A percentile compares a stretch with the other conserved stretches of the same genome.
phyloP scores from a whole-genome alignment of 2,113 vertebrate genomes.

The Mobula hypostoma region DNA sequence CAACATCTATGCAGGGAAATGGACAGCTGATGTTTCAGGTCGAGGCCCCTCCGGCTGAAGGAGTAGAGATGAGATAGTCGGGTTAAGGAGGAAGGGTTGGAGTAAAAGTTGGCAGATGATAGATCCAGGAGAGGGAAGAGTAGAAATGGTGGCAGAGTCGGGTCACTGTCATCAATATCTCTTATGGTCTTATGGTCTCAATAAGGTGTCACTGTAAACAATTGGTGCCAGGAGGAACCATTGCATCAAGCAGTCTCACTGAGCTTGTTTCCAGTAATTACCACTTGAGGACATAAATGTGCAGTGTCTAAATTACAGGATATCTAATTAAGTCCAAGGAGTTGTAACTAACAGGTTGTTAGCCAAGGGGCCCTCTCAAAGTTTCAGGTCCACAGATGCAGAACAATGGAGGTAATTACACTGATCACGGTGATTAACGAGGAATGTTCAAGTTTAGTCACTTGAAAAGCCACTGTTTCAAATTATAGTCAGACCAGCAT shows the following conservation, averaged over 20 bases:
- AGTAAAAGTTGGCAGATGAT: no score
- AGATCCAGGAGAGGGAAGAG: no score
- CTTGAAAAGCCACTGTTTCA: not conserved
- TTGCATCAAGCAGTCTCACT: not conserved
- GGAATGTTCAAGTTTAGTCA: not conserved
- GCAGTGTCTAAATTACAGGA: not conserved
- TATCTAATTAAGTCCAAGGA: conserved; percentile 8
- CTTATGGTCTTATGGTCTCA: not conserved
- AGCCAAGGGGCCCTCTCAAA: not conserved
- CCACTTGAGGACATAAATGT: not conserved
- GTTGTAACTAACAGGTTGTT: not conserved
- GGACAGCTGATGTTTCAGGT: no score
- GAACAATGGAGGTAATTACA: not conserved
- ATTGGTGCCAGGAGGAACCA: not conserved
- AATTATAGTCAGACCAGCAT: not conserved
- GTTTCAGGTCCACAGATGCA: not conserved
- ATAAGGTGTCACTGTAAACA: not conserved
- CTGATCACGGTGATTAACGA: not conserved
- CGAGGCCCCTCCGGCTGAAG: no score
- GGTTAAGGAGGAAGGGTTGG: no score
- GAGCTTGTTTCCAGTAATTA: not conserved
- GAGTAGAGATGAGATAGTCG: no score
- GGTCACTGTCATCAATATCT: not conserved
- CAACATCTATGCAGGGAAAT: no score
- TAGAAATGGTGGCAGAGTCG: no score